These are phyloP conservation scores for Nothocercus julius DNA, from an alignment of 2,113 vertebrate species.

Conservation along the genomic window DNA sequence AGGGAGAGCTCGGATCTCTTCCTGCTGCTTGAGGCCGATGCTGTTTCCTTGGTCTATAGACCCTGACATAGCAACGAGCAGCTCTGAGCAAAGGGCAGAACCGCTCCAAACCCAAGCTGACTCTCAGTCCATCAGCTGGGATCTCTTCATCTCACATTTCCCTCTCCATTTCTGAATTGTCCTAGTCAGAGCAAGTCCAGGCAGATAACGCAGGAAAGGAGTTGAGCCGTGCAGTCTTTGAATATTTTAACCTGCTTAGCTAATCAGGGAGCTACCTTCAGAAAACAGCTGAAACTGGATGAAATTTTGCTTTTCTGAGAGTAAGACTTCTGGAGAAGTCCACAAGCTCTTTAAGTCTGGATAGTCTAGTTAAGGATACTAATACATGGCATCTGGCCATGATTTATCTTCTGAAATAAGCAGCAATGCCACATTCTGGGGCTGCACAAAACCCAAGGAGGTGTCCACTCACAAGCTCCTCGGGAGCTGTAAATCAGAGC, in stretches of 20 bases:
- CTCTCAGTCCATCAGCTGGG: not conserved
- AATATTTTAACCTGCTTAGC: too few relatives aligned
- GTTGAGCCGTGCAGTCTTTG: too few relatives aligned
- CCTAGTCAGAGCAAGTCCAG: not conserved
- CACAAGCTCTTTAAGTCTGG: too few relatives aligned
- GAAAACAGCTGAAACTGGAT: not conserved
- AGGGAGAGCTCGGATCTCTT: not conserved
- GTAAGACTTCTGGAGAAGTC: too few relatives aligned
- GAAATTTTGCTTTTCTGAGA: too few relatives aligned
- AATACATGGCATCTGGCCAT: too few relatives aligned
- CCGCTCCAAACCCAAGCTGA: fast-evolving
- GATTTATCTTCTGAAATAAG: too few relatives aligned
- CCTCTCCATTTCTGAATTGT: not conserved
- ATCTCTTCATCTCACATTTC: not conserved
- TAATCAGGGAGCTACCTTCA: not conserved
- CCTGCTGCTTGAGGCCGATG: not conserved
- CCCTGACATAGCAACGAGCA: fast-evolving
- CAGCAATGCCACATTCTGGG: too few relatives aligned
- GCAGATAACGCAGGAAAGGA: not conserved
- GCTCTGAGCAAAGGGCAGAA: not conserved
- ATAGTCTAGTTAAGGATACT: too few relatives aligned
- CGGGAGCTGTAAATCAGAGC: too few relatives aligned
- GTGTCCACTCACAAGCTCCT: too few relatives aligned
- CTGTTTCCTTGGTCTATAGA: fast-evolving
- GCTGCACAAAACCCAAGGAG: too few relatives aligned